Evolutionary conservation across 2,797 vertebrate genomes (phyloP).

Genomic region (Alcedo atthis): DNA sequence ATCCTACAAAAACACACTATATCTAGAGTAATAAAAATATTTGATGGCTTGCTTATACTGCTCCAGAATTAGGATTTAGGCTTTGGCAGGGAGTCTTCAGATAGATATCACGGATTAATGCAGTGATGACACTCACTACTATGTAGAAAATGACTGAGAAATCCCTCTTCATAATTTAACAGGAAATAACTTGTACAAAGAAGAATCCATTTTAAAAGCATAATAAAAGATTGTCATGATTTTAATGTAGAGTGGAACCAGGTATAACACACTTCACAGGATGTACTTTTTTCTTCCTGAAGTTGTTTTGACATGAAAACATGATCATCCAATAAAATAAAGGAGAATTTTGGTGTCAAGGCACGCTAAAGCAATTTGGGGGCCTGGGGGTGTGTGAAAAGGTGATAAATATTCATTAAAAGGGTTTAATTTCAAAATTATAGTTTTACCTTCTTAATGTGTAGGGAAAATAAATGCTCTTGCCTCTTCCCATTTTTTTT

Average conservation of each 20-base stretch:
- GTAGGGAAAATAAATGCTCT: not conserved
- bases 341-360: constrained; percentile 19
- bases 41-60: not conserved
- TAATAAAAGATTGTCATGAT: constrained; percentile 10
- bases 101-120: not conserved
- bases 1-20: not conserved
- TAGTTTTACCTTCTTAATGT: constrained; percentile 42
- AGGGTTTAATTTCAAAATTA: constrained; percentile 65
- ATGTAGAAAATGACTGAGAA: not conserved
- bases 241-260: constrained; percentile 21
- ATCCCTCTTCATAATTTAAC: not conserved
- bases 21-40: not conserved
- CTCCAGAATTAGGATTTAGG: not conserved
- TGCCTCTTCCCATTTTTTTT: constrained; percentile 33
- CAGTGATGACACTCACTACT: not conserved
- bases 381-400: not conserved
- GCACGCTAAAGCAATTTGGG: constrained; percentile 71
- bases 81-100: not conserved
- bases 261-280: constrained; percentile 12
- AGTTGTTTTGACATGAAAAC: constrained; percentile 75
- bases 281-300: constrained; percentile 49
- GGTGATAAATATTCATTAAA: constrained; percentile 67
- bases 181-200: not conserved
- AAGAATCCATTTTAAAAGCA: not conserved
- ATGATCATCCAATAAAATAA: constrained; percentile 66